phyloP scores from a whole-genome alignment of 2,797 vertebrate genomes.

The Leptodactylus fallax region DNA sequence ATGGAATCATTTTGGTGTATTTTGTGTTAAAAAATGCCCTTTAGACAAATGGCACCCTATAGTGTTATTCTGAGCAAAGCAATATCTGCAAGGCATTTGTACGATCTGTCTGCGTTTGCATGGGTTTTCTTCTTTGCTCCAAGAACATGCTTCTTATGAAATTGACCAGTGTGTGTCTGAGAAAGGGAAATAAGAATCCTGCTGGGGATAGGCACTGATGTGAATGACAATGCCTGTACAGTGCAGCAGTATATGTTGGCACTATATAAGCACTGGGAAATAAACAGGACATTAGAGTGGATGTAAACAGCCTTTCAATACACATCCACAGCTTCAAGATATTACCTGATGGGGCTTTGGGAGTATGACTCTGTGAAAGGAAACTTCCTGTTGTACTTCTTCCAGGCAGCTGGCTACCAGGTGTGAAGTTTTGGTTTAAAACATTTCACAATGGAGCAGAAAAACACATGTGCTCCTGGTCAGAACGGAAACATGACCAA shows the following conservation, averaged over 20 bases:
- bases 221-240: neutral
- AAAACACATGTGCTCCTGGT: neutral
- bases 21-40: too few species aligned
- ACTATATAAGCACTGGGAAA: neutral
- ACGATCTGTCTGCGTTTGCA: too few species aligned
- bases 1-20: too few species aligned
- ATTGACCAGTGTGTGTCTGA: neutral
- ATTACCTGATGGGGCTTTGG: neutral
- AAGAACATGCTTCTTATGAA: neutral
- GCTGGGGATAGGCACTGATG: neutral
- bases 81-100: too few species aligned
- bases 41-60: too few species aligned
- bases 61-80: too few species aligned
- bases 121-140: too few species aligned
- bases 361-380: neutral
- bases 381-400: neutral
- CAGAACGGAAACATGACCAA: neutral
- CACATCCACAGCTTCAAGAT: neutral
- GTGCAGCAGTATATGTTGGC: neutral
- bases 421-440: neutral
- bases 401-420: conserved; percentile 11
- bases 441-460: neutral
- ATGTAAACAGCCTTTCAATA: neutral
- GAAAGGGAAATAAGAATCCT: neutral
- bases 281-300: neutral